Base-by-base conservation (phyloP, 2,113 vertebrate species). In the Tinamus guttatus region DNA sequence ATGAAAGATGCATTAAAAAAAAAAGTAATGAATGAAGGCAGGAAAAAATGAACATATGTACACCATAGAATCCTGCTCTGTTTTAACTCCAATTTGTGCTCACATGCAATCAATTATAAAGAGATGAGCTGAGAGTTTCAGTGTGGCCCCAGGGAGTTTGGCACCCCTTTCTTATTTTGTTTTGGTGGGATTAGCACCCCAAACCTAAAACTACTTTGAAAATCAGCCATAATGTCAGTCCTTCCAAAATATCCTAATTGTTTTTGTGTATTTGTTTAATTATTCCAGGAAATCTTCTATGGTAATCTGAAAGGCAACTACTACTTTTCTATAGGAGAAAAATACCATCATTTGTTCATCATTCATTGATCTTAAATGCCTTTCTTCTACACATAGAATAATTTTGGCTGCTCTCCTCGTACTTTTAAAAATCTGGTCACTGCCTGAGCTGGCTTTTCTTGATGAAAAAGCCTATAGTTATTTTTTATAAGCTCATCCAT, bases 121-220 rank as follows among this genome's bases (percentile, higher is more conserved):
- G 80, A 86, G 81, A 88, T 45, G 90, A 94, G 58, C 65, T 65
- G 88, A 86, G 92, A 93, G 94, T 95, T 93, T 94, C 90, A 96
- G 71, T 81, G 74, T 91, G 54, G 74, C 32, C 56, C 6, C 54
- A 65, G 65, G 69, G 69, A 93, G 22, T 88, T 93, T 91, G 90
- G 80, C 68, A 85, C 20, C 13, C 47, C 36, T 91, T 93, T 95
- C 51, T 67, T 91, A 38, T 78, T 92, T 93, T 89, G n/a, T 93
- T 94, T 95, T n/a, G 4, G 58, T 86, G 32, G 32, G 41, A 84
- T 94, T 88, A 85, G 51, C 47, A 83, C 56, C 52, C 69, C 52
- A 93, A 86, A 83, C 85, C 24, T 81, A 75, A 94, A 94, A 81
- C 58, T 73, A 85, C 25, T 91, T 84, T 73, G 80, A 93, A 94